A percentile compares a stretch with the other conserved stretches of the same genome.
phyloP scores from a whole-genome alignment of 2,888 invertebrate species.

The Ormia ochracea region DNA sequence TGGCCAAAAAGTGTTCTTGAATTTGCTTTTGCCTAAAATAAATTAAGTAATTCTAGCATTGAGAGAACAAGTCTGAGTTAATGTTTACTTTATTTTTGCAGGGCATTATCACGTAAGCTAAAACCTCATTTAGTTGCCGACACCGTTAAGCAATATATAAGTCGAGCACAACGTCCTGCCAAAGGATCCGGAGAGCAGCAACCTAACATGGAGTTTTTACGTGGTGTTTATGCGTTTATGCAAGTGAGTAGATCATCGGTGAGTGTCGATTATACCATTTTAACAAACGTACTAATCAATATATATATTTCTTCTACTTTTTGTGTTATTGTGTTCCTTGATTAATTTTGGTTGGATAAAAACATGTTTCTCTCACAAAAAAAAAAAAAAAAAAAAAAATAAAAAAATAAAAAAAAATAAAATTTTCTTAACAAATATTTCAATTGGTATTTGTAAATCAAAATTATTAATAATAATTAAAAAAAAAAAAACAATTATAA shows the following conservation, averaged over 20 bases:
- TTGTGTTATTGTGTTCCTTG: slow-evolving; percentile 67
- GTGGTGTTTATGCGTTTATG: slow-evolving; percentile 78
- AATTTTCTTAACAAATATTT: slow-evolving; percentile 7
- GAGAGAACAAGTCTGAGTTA: neutral
- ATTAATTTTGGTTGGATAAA: slow-evolving; percentile 49
- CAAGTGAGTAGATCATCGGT: slow-evolving; percentile 79
- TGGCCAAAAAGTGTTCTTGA: slow-evolving; percentile 14
- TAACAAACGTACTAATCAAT: slow-evolving; percentile 77
- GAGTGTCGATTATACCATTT: slow-evolving; percentile 76
- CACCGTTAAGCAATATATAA: slow-evolving; percentile 77
- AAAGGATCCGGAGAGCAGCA: slow-evolving; percentile 75
- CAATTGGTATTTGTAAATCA: slow-evolving; percentile 7
- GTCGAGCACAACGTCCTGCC: slow-evolving; percentile 75
- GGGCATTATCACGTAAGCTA: slow-evolving; percentile 76
- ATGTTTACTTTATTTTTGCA: slow-evolving; percentile 56
- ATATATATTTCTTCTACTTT: slow-evolving; percentile 75
- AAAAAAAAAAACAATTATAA: slow-evolving; percentile 23
- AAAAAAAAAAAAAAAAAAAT: no score
- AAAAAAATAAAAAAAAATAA: no score
- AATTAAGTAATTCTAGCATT: neutral
- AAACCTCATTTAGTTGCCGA: slow-evolving; percentile 77
- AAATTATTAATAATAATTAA: neutral
- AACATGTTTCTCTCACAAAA: neutral
- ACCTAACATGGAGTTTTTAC: slow-evolving; percentile 78
- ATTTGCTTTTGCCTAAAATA: neutral